Base-by-base conservation (phyloP, 2,113 vertebrate genomes). In the Addax nasomaculatus region DNA sequence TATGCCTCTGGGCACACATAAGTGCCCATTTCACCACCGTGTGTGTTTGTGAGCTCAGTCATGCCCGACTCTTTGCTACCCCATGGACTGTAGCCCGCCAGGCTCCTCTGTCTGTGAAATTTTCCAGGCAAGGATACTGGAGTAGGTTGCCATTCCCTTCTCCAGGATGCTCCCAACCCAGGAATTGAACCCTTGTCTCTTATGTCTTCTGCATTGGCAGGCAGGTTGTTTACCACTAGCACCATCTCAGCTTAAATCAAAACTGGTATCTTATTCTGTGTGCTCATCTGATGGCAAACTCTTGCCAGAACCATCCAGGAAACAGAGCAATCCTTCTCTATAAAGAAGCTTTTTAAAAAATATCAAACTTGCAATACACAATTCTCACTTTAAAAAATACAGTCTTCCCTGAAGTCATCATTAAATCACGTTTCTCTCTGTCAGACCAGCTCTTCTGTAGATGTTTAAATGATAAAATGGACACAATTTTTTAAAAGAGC, bases 301-400 rank as follows among this genome's bases (percentile, higher is more conserved):
- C 43, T 33, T 19, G 39, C 25, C 12, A 51, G 3, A 84, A 6
- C 39, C 29, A 16, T 39, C 8, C 30, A 73, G 57, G 19, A 93
- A 78, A 87, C 53, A 21, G 85, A 93, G 25, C 16, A 89, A 36
- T 3, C 33, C 9, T 87, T 27, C 7, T 96, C 43, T 62, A n/a
- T 57, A 92, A 81, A 33, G 7, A n/a, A 47, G 25, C 36, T 83
- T 70, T 29, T 53, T 5, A 6, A 91, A 85, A 88, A 85, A n/a
- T 76, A n/a, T 86, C 36, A 96, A 55, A 85, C n/a, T 79, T 51
- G 16, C 53, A 93, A 85, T 29, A 73, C 1, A 55, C 29, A 83
- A 92, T 81, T 90, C 47, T 78, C 2, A 36, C 27, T 55, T 70
- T 17, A 86, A 90, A 81, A 95, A 93, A 86, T 49, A 85, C 81